Evolutionary conservation across 2,888 invertebrate genomes (phyloP).

Genomic region (Drosophila siamana): DNA sequence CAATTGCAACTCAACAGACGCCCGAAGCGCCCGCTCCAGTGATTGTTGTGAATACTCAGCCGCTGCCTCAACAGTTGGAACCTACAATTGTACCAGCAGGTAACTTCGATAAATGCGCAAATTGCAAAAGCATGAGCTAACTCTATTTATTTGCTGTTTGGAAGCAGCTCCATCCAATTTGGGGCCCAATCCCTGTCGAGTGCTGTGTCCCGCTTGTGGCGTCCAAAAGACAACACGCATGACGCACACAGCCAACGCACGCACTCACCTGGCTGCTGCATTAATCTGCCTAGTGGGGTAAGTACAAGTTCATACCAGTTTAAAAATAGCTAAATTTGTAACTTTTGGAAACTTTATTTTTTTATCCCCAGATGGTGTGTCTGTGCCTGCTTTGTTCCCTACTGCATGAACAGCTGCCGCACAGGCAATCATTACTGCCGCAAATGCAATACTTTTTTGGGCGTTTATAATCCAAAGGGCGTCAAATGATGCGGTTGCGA

Average conservation of each 20-base stretch:
- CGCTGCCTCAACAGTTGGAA: slow-evolving; percentile 44
- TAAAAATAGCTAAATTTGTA: not conserved
- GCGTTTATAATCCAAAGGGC: slow-evolving; percentile 75
- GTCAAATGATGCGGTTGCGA: slow-evolving; percentile 32
- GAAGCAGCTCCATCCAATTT: slow-evolving; percentile 58
- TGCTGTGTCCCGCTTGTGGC: slow-evolving; percentile 82
- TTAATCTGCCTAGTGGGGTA: slow-evolving; percentile 83
- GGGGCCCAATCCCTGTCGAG: slow-evolving; percentile 82
- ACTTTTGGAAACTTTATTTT: not conserved
- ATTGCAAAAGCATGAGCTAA: slow-evolving; percentile 7
- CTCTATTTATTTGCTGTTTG: not conserved
- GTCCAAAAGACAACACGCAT: slow-evolving; percentile 80
- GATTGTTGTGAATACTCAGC: slow-evolving; percentile 49
- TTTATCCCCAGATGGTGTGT: slow-evolving; percentile 80
- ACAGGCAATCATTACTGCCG: slow-evolving; percentile 84
- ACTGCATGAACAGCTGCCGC: slow-evolving; percentile 84
- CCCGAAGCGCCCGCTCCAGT: slow-evolving; percentile 37
- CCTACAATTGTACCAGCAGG: slow-evolving; percentile 64
- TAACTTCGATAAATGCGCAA: slow-evolving; percentile 34
- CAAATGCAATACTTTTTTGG: slow-evolving; percentile 83
- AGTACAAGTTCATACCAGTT: slow-evolving; percentile 23
- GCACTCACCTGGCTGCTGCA: slow-evolving; percentile 81
- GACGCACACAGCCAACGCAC: slow-evolving; percentile 81
- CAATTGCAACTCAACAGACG: slow-evolving; percentile 53
- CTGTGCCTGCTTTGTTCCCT: slow-evolving; percentile 84